Percentiles rank a stretch among this genome's conserved stretches.
Evolutionary conservation across 2,888 invertebrate species (phyloP).

Genomic region (Anthophora plumipes): DNA sequence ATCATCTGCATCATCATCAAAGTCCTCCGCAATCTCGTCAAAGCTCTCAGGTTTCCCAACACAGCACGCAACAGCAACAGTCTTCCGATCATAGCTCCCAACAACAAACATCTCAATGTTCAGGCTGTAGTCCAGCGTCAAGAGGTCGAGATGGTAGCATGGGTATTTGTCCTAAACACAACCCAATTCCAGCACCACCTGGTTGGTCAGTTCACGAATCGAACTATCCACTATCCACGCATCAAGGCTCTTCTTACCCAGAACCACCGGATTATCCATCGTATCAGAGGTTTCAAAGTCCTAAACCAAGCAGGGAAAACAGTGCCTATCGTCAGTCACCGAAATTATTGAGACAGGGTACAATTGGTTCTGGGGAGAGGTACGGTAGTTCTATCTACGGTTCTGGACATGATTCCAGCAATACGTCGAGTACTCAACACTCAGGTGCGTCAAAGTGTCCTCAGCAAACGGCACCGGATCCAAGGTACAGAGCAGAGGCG

Average conservation of each 20-base stretch:
- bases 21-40: constrained; percentile 55
- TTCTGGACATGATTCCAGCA: constrained; percentile 72
- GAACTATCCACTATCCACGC: constrained; percentile 61
- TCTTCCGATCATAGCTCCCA: constrained; percentile 55
- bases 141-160: constrained; percentile 71
- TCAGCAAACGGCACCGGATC: constrained; percentile 68
- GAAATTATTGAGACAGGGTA: constrained; percentile 66
- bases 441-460: constrained; percentile 71
- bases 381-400: constrained; percentile 80
- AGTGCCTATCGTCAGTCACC: constrained; percentile 65
- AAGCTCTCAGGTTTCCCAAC: constrained; percentile 62
- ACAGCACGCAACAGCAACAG: constrained; percentile 53
- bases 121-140: constrained; percentile 75
- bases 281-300: constrained; percentile 78
- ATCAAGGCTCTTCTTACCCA: constrained; percentile 65
- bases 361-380: constrained; percentile 78
- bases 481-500: constrained; percentile 87
- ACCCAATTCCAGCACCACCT: constrained; percentile 81
- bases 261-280: constrained; percentile 75
- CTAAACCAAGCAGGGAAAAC: constrained; percentile 69
- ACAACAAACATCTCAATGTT: constrained; percentile 72
- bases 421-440: constrained; percentile 71
- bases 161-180: constrained; percentile 76
- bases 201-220: constrained; percentile 81
- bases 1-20: constrained; percentile 62